Evolutionary conservation across 2,113 vertebrate species (phyloP).

Genomic region (Oriolus oriolus): DNA sequence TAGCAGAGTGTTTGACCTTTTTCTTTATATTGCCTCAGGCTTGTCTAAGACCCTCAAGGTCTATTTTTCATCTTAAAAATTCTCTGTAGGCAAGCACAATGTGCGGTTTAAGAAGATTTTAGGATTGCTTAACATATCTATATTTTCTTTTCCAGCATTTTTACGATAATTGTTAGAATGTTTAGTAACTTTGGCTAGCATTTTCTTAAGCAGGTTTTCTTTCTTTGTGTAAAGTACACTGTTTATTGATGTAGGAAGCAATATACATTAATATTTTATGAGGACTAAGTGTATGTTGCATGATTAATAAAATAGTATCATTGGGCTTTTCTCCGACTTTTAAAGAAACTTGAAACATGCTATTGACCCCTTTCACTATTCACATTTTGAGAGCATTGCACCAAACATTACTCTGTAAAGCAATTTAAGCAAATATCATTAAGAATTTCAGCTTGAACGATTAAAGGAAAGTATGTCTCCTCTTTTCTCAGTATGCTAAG

Average conservation of each 20-base stretch:
- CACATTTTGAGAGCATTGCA: background rate
- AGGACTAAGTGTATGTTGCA: constrained; percentile 59
- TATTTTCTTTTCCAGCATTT: constrained; percentile 58
- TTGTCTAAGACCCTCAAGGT: constrained; percentile 83
- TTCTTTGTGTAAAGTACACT: constrained; percentile 56
- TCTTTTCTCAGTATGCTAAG: background rate
- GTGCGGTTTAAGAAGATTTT: constrained; percentile 70
- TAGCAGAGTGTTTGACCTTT: constrained; percentile 89
- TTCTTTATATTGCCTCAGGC: constrained; percentile 84
- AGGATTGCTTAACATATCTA: constrained; percentile 65
- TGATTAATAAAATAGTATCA: constrained; percentile 56
- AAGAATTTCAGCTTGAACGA: constrained; percentile 30
- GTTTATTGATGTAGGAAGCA: constrained; percentile 59
- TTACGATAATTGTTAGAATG: constrained; percentile 58
- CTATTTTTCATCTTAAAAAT: constrained; percentile 85
- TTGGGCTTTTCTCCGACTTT: constrained; percentile 18
- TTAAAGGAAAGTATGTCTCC: background rate
- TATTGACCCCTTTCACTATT: constrained; percentile 28
- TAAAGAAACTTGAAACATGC: constrained; percentile 55
- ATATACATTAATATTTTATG: constrained; percentile 71
- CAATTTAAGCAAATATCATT: constrained; percentile 31
- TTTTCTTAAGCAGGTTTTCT: constrained; percentile 65
- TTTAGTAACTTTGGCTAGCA: constrained; percentile 41
- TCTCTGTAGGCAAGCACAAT: constrained; percentile 78
- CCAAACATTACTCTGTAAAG: constrained; percentile 16